phyloP scores from a whole-genome alignment of 2,797 vertebrate species.

The Cuculus canorus region DNA sequence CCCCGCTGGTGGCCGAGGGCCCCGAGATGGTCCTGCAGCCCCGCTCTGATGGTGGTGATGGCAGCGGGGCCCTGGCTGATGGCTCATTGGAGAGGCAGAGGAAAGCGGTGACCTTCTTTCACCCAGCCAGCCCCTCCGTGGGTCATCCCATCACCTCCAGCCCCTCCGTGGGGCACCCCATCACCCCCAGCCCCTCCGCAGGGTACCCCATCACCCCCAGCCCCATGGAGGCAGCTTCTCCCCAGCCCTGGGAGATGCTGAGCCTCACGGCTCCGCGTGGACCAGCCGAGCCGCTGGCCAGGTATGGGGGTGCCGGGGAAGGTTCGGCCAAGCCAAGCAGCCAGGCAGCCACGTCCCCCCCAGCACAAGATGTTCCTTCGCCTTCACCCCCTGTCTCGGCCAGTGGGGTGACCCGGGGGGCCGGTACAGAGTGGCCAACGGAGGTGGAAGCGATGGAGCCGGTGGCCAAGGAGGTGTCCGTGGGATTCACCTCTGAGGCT shows the following conservation, averaged over 20 bases:
- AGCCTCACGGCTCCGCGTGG: background rate
- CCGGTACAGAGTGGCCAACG: rapidly evolving
- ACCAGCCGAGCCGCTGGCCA: rapidly evolving
- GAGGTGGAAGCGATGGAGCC: background rate
- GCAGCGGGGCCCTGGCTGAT: background rate
- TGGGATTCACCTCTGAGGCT: rapidly evolving
- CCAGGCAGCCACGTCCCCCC: rapidly evolving
- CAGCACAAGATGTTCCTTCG: rapidly evolving
- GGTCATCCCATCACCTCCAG: rapidly evolving
- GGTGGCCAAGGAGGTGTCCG: background rate
- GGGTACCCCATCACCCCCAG: rapidly evolving
- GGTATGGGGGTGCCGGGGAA: rapidly evolving
- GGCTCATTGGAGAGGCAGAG: slow-evolving; percentile 35
- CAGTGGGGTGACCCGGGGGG: rapidly evolving
- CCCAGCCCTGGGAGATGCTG: rapidly evolving
- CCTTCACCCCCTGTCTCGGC: rapidly evolving
- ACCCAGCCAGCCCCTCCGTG: rapidly evolving
- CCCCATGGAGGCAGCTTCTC: background rate
- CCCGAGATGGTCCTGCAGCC: background rate
- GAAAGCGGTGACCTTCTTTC: background rate
- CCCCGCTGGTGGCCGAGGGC: background rate
- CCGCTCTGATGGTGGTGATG: rapidly evolving
- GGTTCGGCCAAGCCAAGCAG: background rate
- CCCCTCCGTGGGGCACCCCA: rapidly evolving
- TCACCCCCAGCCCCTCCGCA: background rate